These are phyloP conservation scores for Silurus asotus DNA, from an alignment of 2,113 vertebrate species.

Conservation along the genomic window DNA sequence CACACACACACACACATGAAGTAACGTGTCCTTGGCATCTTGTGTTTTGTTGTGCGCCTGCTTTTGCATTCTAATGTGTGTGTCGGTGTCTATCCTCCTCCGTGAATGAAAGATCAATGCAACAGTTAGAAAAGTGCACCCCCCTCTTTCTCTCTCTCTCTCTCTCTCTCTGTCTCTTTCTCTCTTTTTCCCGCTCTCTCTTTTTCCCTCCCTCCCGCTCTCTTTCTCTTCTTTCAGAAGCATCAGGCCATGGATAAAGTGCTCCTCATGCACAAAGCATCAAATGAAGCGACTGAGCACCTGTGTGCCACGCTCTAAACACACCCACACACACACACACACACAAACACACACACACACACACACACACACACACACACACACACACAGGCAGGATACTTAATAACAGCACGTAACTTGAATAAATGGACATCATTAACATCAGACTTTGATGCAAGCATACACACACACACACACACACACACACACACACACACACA, in stretches of 20 bases:
- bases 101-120: constrained; percentile 46
- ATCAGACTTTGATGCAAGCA: constrained; percentile 15
- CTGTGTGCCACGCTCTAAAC: constrained; percentile 53
- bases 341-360: constrained; percentile 37
- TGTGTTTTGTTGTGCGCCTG: constrained; percentile 26
- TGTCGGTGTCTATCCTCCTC: constrained; percentile 1
- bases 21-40: constrained; percentile 17
- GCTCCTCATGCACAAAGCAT: constrained; percentile 60
- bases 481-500: background rate
- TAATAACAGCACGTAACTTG: background rate
- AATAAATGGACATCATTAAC: constrained; percentile 29
- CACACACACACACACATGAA: background rate
- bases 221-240: constrained; percentile 55
- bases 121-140: constrained; percentile 30
- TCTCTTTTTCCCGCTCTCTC: background rate
- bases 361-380: constrained; percentile 22
- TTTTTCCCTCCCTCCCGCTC: background rate
- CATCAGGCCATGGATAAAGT: constrained; percentile 66
- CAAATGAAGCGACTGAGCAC: constrained; percentile 56
- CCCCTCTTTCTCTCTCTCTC: constrained; percentile 5
- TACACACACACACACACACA: background rate
- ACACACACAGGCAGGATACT: background rate
- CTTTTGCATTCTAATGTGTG: constrained; percentile 50
- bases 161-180: background rate
- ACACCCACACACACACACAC: constrained; percentile 36